A percentile compares a stretch with the other conserved stretches of the same genome.
These are phyloP conservation scores for Mycteria americana DNA, from an alignment of 2,797 vertebrate species.

Conservation along the genomic window DNA sequence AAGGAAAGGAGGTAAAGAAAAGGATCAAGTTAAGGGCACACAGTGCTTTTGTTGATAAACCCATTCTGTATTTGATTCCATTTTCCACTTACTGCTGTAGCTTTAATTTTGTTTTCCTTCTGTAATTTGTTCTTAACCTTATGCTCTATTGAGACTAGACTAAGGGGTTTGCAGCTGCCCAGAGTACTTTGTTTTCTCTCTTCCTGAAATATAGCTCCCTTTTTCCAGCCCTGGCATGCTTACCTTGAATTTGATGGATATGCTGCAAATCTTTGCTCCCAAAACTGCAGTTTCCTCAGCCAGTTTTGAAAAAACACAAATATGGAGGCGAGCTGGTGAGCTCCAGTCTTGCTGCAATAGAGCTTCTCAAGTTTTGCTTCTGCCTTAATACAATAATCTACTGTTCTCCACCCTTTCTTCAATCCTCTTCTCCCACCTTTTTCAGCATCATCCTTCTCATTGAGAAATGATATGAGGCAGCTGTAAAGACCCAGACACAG, in stretches of 20 bases:
- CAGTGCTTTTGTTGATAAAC: conserved; percentile 39
- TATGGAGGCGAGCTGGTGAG: not conserved
- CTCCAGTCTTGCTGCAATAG: not conserved
- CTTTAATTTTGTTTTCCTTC: conserved; percentile 62
- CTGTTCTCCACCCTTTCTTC: not conserved
- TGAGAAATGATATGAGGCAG: not conserved
- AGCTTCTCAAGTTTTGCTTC: not conserved
- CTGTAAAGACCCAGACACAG: not conserved
- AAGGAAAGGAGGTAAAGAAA: conserved; percentile 27
- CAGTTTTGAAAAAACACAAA: not conserved
- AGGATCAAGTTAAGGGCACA: conserved; percentile 32
- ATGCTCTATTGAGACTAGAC: conserved; percentile 54
- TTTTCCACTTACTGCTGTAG: conserved; percentile 48
- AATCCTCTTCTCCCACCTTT: not conserved
- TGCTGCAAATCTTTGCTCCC: conserved; percentile 39
- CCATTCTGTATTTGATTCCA: conserved; percentile 39
- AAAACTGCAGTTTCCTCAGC: not conserved
- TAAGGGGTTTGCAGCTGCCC: conserved; percentile 57
- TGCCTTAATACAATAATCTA: not conserved
- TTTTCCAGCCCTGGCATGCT: conserved; percentile 17
- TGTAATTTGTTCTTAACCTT: conserved; percentile 66
- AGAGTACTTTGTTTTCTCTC: conserved; percentile 52
- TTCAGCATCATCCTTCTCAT: not conserved
- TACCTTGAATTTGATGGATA: conserved; percentile 53
- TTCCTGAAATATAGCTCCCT: conserved; percentile 60